phyloP scores from a whole-genome alignment of 2,888 invertebrate genomes.

The Marronus borbonicus region DNA sequence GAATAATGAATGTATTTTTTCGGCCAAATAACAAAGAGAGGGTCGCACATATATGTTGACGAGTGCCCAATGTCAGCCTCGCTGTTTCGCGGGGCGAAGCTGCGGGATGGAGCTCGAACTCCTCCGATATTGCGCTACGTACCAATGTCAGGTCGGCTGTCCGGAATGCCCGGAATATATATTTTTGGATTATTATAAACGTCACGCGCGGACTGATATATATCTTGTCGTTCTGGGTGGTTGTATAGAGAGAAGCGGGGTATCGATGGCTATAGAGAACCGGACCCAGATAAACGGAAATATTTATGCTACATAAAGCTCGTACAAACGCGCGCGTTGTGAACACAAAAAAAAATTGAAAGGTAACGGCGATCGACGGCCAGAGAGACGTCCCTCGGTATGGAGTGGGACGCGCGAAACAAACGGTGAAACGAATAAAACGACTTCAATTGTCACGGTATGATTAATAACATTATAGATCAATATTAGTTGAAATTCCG shows the following conservation, averaged over 20 bases:
- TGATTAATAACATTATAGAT: constrained; percentile 53
- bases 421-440: constrained; percentile 45
- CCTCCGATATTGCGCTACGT: constrained; percentile 3
- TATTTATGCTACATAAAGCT: constrained; percentile 51
- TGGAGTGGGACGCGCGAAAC: constrained; percentile 4
- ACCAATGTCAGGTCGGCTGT: neutral
- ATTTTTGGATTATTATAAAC: constrained; percentile 67
- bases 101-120: neutral
- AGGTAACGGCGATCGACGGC: constrained; percentile 12
- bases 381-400: neutral
- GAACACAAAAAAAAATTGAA: constrained; percentile 44
- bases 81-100: constrained; percentile 48
- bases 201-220: constrained; percentile 64
- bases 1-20: constrained; percentile 67
- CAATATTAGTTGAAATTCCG: constrained; percentile 52
- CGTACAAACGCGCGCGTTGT: constrained; percentile 4
- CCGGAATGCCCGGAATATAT: constrained; percentile 58
- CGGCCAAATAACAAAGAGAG: constrained; percentile 64
- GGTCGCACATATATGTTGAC: constrained; percentile 59
- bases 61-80: constrained; percentile 57
- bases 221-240: constrained; percentile 58
- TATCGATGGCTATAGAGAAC: constrained; percentile 42
- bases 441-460: constrained; percentile 51
- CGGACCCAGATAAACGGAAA: constrained; percentile 50
- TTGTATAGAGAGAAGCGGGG: constrained; percentile 57